phyloP scores from a whole-genome alignment of 2,113 vertebrate species.

The Pleuronectes platessa region DNA sequence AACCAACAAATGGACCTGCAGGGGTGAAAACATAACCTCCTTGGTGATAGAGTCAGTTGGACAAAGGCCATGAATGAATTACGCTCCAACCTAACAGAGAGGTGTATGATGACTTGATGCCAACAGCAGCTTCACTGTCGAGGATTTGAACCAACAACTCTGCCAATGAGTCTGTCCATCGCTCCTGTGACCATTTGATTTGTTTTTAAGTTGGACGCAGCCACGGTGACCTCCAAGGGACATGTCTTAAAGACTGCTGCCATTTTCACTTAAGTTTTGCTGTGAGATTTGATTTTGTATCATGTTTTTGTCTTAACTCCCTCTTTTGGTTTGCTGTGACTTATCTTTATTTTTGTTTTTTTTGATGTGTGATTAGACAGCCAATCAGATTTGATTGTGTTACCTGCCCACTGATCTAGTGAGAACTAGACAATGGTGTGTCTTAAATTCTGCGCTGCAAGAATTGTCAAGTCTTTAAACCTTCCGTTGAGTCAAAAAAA shows the following conservation, averaged over 20 bases:
- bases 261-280: conserved; percentile 48
- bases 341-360: conserved; percentile 13
- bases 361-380: conserved; percentile 37
- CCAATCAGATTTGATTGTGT: conserved; percentile 55
- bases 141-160: conserved; percentile 39
- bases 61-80: not conserved
- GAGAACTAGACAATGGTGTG: conserved; percentile 35
- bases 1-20: too few species aligned
- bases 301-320: conserved; percentile 3
- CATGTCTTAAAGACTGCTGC: conserved; percentile 66
- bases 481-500: conserved; percentile 17
- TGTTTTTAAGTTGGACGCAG: conserved; percentile 5
- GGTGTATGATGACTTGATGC: conserved; percentile 37
- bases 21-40: not conserved
- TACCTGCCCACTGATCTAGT: conserved; percentile 3
- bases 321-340: conserved; percentile 51
- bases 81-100: not conserved
- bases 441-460: conserved; percentile 66
- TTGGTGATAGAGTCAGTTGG: not conserved
- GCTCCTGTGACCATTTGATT: not conserved
- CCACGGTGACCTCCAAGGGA: conserved; percentile 21
- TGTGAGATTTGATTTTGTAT: conserved; percentile 27
- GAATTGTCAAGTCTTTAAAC: conserved; percentile 15
- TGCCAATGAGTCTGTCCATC: conserved; percentile 6
- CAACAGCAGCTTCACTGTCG: conserved; percentile 37